Conservation (phyloP, 2,888 invertebrate species). For the Unio delphinus region DNA sequence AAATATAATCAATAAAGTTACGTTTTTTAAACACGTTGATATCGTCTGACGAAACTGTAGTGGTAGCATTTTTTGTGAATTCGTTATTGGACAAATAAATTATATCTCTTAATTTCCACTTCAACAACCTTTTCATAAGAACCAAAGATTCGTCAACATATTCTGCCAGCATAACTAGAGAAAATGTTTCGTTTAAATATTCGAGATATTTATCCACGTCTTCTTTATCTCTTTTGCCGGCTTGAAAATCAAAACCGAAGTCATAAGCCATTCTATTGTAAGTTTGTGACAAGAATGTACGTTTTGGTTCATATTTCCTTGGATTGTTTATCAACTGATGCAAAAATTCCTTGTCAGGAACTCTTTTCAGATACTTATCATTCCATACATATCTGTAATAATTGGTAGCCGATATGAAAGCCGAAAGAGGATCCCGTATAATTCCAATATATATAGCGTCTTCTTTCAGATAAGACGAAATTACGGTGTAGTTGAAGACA, state of each 20-base stretch:
- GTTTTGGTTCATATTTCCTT: background rate
- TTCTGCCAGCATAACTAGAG: constrained; percentile 10
- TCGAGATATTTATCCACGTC: background rate
- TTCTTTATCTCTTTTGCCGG: background rate
- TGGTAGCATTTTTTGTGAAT: too few species aligned
- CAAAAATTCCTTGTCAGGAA: background rate
- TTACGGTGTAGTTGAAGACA: constrained; percentile 4
- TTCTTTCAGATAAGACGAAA: background rate
- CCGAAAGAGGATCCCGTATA: constrained; percentile 4
- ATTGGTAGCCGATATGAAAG: constrained; percentile 6
- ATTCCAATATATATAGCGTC: constrained; percentile 10
- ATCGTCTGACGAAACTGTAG: too few species aligned
- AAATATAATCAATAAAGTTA: too few species aligned
- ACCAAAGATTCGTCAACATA: constrained; percentile 11
- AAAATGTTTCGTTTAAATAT: constrained; percentile 2
- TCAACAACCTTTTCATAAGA: constrained; percentile 5
- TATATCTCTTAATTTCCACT: constrained; percentile 10
- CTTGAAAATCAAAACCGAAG: constrained; percentile 5
- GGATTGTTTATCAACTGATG: constrained; percentile 5
- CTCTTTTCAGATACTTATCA: background rate
- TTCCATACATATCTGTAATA: constrained; percentile 6
- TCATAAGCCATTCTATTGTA: constrained; percentile 10
- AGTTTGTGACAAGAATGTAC: background rate
- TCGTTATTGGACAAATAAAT: background rate
- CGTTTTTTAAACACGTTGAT: too few species aligned